Evolutionary conservation across 2,888 invertebrate genomes (phyloP), one percentile per base, ranked within the genome.

Genomic region (Hypselothyrea guttata): DNA sequence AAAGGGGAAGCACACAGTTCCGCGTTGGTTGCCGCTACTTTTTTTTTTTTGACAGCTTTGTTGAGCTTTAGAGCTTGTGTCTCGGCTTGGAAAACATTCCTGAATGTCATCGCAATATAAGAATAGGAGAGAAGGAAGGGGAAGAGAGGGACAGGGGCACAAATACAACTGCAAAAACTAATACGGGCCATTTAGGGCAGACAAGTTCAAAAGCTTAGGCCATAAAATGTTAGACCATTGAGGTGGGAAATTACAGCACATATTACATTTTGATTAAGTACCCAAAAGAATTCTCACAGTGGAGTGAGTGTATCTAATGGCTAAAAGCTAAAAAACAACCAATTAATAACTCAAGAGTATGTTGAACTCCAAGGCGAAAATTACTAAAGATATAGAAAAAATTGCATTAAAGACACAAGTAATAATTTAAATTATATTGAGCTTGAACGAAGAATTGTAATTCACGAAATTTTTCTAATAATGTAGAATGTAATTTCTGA

Each of bases 61-160:
- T 73, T 71, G 62, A 65, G 66, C 27, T 37, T 63, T 45, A 56
- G 46, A 49, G 65, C 68, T 68, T 52, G 63, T 68, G 38, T 55
- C 47, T 64, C 55, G 52, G 49, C 66, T 69, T 70, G 72, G 67
- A 68, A 72, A 70, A 70, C 70, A 70, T 70, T 70, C 72, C 72
- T 70, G 70, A 70, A 70, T 70, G 72, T 70, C 70, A 72, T 72
- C 70, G 40, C 61, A 69, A n/a, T n/a, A n/a, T n/a, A n/a, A n/a
- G n/a, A n/a, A n/a, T n/a, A n/a, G n/a, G n/a, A n/a, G n/a, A n/a
- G n/a, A n/a, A n/a, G n/a, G n/a, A n/a, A n/a, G n/a, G n/a, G n/a
- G n/a, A n/a, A n/a, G n/a, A n/a, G n/a, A n/a, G n/a, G n/a, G n/a
- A n/a, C n/a, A n/a, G n/a, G n/a, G n/a, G 7, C 4, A 38, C 15